Evolutionary conservation across 2,888 invertebrate species (phyloP), one percentile per base, ranked within the genome.

Genomic region (Caenorhabditis parvicauda): DNA sequence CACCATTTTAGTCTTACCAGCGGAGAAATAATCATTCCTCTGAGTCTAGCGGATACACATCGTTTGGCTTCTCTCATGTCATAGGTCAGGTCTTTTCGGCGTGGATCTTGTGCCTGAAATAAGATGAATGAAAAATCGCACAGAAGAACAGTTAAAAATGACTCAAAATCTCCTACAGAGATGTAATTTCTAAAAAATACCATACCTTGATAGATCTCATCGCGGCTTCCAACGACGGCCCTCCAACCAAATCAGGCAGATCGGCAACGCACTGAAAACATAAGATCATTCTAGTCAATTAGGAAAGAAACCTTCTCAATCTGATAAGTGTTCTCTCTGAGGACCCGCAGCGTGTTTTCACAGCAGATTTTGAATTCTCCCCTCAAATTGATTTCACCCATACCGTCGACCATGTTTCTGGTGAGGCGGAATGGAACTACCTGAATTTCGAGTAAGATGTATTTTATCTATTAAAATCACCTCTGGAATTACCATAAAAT

Each of bases 391-490:
- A 93, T 85, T 0, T 94, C 91, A 12, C 86, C 86, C 92, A 98
- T 92, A 2, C 93, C 96, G 38, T 90, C 88, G 35, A 91, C 88
- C 92, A 98, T 92, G 80, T 96, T 98, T 64, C 91, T 92, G 0
- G 98, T 99, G 51, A 99, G 86, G 0, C 96, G 87, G 83, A 98
- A 98, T n/a, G 85, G 84, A 7, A 85, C 85, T 21, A 81, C 70
- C 74, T 85, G 50, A 44, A 60, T 7, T 19, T 12, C 38, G 19
- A 5, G 7, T n/a, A 59, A 19, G 7, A 2, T 27, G 5, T 5
- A 47, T 6, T 21, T 27, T 27, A 22, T 3, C n/a, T 6, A 17
- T 12, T 14, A 5, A 42, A 44, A 14, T 44, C 4, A 76, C 70
- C 63, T 80, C 80, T 2, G 76, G 74, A 14, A 69, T 64, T 0